Percentiles rank a stretch among this genome's conserved stretches.
Evolutionary conservation across 2,797 vertebrate genomes (phyloP).

Genomic region (Cottoperca gobio): DNA sequence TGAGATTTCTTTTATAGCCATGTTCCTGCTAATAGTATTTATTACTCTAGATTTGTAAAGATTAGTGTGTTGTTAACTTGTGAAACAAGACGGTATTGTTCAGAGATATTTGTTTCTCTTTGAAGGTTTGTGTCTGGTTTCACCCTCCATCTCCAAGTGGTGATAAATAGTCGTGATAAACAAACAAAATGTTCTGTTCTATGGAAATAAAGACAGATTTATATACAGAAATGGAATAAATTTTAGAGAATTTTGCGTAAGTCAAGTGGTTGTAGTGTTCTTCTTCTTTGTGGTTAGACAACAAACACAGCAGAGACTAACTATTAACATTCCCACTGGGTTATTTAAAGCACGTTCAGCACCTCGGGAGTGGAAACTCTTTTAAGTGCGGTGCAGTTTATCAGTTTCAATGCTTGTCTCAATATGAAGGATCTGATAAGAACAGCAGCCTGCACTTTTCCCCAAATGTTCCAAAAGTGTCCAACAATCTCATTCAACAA

Average conservation of each 20-base stretch:
- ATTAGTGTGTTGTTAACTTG: slow-evolving; percentile 75
- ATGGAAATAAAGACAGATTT: slow-evolving; percentile 79
- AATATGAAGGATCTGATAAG: slow-evolving; percentile 65
- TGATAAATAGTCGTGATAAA: slow-evolving; percentile 71
- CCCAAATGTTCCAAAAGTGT: slow-evolving; percentile 22
- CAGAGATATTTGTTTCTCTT: slow-evolving; percentile 67
- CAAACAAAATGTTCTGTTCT: slow-evolving; percentile 61
- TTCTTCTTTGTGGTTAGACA: slow-evolving; percentile 50
- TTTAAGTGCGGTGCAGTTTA: slow-evolving; percentile 60
- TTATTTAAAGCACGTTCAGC: slow-evolving; percentile 72
- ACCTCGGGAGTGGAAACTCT: slow-evolving; percentile 66
- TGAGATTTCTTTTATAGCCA: slow-evolving; percentile 69
- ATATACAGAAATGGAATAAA: slow-evolving; percentile 78
- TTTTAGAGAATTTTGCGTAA: slow-evolving; percentile 70
- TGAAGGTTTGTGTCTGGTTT: slow-evolving; percentile 64
- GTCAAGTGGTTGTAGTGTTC: slow-evolving; percentile 46
- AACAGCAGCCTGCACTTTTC: slow-evolving; percentile 17
- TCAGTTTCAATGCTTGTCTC: slow-evolving; percentile 54
- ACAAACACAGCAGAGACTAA: slow-evolving; percentile 23
- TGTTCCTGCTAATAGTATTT: slow-evolving; percentile 82
- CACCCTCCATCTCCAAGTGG: slow-evolving; percentile 66
- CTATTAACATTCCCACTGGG: slow-evolving; percentile 69
- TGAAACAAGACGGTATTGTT: slow-evolving; percentile 73
- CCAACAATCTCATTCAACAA: slow-evolving; percentile 18
- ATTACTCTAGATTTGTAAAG: slow-evolving; percentile 82